Conservation (phyloP, 1,140 invertebrate genomes). For the Papilio glaucus region DNA sequence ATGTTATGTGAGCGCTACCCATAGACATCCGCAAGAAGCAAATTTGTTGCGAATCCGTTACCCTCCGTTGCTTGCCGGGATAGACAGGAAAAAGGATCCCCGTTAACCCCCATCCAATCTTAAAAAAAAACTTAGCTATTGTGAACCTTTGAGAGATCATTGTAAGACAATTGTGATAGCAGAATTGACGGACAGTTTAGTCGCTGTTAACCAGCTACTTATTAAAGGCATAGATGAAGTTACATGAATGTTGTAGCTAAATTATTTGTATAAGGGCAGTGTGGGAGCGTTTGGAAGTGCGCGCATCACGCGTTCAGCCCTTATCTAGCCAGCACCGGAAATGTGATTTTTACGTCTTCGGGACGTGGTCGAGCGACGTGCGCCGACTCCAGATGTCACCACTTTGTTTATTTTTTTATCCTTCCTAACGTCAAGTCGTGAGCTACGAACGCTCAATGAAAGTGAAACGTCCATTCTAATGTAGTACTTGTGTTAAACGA, state of each 20-base stretch:
- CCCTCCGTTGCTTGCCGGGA: too few species aligned
- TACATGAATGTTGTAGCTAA: background rate
- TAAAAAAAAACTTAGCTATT: too few species aligned
- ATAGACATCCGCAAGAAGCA: too few species aligned
- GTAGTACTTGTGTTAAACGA: background rate
- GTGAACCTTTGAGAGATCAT: background rate
- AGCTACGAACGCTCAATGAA: constrained; percentile 19
- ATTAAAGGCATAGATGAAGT: background rate
- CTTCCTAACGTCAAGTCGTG: constrained; percentile 15
- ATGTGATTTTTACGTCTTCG: constrained; percentile 45
- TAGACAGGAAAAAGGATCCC: too few species aligned
- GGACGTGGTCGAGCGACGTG: constrained; percentile 38
- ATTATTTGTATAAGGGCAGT: constrained; percentile 22
- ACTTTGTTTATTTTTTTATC: constrained; percentile 31
- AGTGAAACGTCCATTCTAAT: constrained; percentile 21
- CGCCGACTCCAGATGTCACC: constrained; percentile 31
- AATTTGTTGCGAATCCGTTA: too few species aligned
- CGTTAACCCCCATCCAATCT: too few species aligned
- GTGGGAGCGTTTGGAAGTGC: constrained; percentile 35
- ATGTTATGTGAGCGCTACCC: too few species aligned
- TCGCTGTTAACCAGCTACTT: background rate
- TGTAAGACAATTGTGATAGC: background rate
- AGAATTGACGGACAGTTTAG: background rate
- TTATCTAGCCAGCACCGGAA: constrained; percentile 43
- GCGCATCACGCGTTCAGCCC: constrained; percentile 36